Evolutionary conservation across 2,797 vertebrate species (phyloP).

Genomic region (Denticeps clupeoides): DNA sequence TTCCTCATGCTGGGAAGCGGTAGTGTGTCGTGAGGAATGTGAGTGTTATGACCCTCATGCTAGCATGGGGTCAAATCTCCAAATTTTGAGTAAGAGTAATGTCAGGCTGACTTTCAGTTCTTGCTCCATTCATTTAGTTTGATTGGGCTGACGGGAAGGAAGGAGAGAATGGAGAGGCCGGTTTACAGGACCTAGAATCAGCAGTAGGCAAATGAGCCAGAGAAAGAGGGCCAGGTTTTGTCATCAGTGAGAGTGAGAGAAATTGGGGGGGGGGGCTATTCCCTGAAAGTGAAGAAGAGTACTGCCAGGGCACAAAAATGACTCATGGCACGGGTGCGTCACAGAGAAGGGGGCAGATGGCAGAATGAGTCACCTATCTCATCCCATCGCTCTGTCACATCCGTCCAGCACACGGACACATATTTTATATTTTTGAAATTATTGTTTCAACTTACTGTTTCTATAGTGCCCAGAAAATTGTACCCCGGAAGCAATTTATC

Average conservation of each 20-base stretch:
- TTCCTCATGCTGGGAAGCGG: constrained; percentile 24
- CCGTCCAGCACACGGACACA: not conserved
- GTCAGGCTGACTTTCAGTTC: too few relatives aligned
- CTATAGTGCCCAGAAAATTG: not conserved
- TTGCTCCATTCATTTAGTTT: too few relatives aligned
- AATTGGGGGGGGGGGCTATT: too few relatives aligned
- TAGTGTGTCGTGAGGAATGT: too few relatives aligned
- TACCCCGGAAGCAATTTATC: too few relatives aligned
- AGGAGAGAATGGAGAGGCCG: constrained; percentile 15
- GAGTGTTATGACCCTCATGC: too few relatives aligned
- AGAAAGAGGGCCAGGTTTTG: constrained; percentile 46
- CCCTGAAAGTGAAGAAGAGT: too few relatives aligned
- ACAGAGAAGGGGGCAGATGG: constrained; percentile 55
- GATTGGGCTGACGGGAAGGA: constrained; percentile 16
- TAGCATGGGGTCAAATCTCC: too few relatives aligned
- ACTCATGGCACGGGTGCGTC: constrained; percentile 51
- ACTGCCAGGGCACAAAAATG: constrained; percentile 30
- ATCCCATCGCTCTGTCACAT: constrained; percentile 14
- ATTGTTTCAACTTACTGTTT: not conserved
- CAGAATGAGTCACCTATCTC: constrained; percentile 47
- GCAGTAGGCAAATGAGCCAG: constrained; percentile 36
- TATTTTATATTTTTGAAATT: too few relatives aligned
- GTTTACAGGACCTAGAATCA: constrained; percentile 20
- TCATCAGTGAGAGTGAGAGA: constrained; percentile 43
- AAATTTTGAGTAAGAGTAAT: too few relatives aligned